Percentiles rank a stretch among this genome's conserved stretches.
Evolutionary conservation across 2,888 invertebrate genomes (phyloP).

Genomic region (Athripsodes cinereus): DNA sequence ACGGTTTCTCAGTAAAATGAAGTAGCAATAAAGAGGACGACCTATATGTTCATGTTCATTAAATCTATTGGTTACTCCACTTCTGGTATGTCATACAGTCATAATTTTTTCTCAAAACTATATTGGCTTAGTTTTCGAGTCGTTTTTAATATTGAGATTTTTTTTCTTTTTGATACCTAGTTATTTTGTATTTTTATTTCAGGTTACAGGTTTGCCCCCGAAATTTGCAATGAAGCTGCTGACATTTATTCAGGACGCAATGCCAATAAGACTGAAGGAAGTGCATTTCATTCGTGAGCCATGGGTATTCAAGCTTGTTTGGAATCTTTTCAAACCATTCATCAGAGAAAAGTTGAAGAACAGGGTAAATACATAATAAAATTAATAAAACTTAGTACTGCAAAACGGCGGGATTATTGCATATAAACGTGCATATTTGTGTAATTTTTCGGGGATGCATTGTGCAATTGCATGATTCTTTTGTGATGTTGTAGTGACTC

Average conservation of each 20-base stretch:
- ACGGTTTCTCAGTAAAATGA: no score
- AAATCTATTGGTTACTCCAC: no score
- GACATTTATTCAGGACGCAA: conserved; percentile 80
- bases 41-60: no score
- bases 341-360: conserved; percentile 70
- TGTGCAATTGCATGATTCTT: background rate
- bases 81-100: no score
- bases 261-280: conserved; percentile 78
- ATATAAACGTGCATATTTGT: no score
- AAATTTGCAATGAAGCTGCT: conserved; percentile 70
- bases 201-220: conserved; percentile 62
- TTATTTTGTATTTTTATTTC: conserved; percentile 26
- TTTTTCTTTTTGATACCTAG: background rate
- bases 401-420: no score
- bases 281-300: conserved; percentile 84
- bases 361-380: conserved; percentile 52
- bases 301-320: conserved; percentile 76
- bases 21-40: no score
- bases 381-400: background rate
- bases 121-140: no score
- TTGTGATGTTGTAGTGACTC: no score
- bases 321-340: conserved; percentile 80
- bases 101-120: no score
- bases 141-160: no score
- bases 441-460: no score